phyloP scores from a whole-genome alignment of 2,888 invertebrate genomes.

The Gari tellinella region DNA sequence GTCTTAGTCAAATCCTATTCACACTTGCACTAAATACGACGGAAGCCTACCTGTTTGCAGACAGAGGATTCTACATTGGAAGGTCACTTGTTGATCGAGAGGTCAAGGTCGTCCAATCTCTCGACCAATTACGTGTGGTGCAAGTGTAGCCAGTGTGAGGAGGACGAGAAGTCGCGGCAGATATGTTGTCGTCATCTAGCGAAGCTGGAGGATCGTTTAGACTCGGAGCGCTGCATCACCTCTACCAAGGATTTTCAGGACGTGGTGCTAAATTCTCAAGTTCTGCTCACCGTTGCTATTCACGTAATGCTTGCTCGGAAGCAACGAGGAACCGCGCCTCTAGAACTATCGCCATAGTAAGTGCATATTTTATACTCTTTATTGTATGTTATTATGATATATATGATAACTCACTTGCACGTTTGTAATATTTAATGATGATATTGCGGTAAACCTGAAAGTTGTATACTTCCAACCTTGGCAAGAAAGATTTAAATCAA shows the following conservation, averaged over 20 bases:
- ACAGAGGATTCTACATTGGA: constrained; percentile 64
- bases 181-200: constrained; percentile 67
- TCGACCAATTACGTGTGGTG: constrained; percentile 57
- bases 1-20: constrained; percentile 4
- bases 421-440: too few relatives aligned
- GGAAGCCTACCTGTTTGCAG: constrained; percentile 65
- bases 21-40: constrained; percentile 70
- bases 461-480: too few relatives aligned
- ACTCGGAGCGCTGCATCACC: constrained; percentile 63
- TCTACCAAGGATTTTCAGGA: constrained; percentile 65
- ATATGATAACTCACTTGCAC: too few relatives aligned
- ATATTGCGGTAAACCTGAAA: too few relatives aligned
- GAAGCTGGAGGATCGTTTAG: constrained; percentile 60
- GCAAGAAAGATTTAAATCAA: too few relatives aligned
- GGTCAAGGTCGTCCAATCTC: constrained; percentile 47
- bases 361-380: too few relatives aligned
- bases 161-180: constrained; percentile 44
- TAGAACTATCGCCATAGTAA: constrained; percentile 65
- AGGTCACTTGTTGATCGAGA: constrained; percentile 63
- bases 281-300: constrained; percentile 67
- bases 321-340: constrained; percentile 64
- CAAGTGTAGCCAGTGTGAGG: constrained; percentile 70
- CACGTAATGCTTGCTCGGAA: constrained; percentile 67
- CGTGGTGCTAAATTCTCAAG: constrained; percentile 66
- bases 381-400: too few relatives aligned